Evolutionary conservation across 2,888 invertebrate species (phyloP), one percentile per base, ranked within the genome.

Genomic region (Anodontia alba): DNA sequence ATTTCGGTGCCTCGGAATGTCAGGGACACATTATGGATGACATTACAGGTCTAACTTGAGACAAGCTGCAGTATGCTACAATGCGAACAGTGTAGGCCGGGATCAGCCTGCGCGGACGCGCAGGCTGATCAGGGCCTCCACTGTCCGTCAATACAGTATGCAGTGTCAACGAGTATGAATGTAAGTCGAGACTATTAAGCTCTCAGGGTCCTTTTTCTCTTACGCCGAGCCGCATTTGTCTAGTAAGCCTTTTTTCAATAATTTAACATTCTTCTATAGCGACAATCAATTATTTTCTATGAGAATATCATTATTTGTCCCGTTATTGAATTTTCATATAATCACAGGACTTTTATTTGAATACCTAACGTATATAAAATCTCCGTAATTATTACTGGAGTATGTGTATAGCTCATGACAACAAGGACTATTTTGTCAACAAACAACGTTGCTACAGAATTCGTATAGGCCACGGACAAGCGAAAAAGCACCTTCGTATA

Each of bases 281-380:
- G 62, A 62, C 12, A 62, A 62, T 62, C 62, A 62, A 62, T 62
- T 62, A 62, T 62, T 62, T 62, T 62, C 62, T 12, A 1, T 33
- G 5, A 29, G 3, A 46, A 20, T 12, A 46, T 46, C 8, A 20
- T 46, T 46, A 26, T 3, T 29, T 62, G 26, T 26, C 31, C 26
- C 62, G 17, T 33, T 62, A 26, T 57, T 26, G 12, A 29, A 62
- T 3, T 62, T 62, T 62, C 5, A 31, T 15, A 33, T 12, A 17
- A 2, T 17, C 31, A 3, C n/a, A 2, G 1, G 20, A 54, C 12
- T 54, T 29, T 29, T 12, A 8, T 8, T 20, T 54, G 29, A 38
- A 12, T 8, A 54, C 26, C 26, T 23, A 8, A 29, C 7, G 7
- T 26, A 26, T 20, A 33, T 20, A 33, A 62, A 29, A 62, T 62